Evolutionary conservation across 2,797 vertebrate species (phyloP).

Genomic region (Lithobates sylvaticus): DNA sequence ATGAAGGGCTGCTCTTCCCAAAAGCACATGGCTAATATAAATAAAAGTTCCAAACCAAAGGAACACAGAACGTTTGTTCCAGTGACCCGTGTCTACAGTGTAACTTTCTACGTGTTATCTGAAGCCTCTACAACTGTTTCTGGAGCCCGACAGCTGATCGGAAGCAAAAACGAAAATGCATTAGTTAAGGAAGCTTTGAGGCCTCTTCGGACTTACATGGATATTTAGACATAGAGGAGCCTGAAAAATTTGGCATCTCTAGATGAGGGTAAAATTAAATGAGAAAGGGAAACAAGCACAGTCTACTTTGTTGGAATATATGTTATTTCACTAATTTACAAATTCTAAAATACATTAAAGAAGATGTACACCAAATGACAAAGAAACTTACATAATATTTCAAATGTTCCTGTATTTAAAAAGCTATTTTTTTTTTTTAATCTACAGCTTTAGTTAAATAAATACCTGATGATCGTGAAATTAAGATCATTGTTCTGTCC

Average conservation of each 20-base stretch:
- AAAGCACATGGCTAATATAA: slow-evolving; percentile 30
- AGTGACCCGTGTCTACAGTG: slow-evolving; percentile 1
- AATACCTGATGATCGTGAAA: too few relatives aligned
- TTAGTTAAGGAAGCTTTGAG: slow-evolving; percentile 56
- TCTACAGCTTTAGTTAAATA: too few relatives aligned
- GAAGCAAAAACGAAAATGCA: slow-evolving; percentile 40
- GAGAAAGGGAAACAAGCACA: too few relatives aligned
- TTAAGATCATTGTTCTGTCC: too few relatives aligned
- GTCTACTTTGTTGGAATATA: too few relatives aligned
- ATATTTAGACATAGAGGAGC: neutral
- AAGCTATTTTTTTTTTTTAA: too few relatives aligned
- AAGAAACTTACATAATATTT: too few relatives aligned
- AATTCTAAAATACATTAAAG: too few relatives aligned
- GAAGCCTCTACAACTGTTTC: slow-evolving; percentile 38
- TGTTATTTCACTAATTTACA: too few relatives aligned
- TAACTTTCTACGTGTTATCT: slow-evolving; percentile 13
- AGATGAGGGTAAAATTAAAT: too few relatives aligned
- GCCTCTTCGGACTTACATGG: slow-evolving; percentile 15
- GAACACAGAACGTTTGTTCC: slow-evolving; percentile 30
- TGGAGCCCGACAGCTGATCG: slow-evolving; percentile 44
- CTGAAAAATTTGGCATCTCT: neutral
- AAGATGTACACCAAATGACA: too few relatives aligned
- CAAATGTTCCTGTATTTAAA: too few relatives aligned
- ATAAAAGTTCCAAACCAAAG: slow-evolving; percentile 54
- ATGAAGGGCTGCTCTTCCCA: slow-evolving; percentile 44